Base-by-base conservation (phyloP, 2,113 vertebrate species). In the Gavia stellata region DNA sequence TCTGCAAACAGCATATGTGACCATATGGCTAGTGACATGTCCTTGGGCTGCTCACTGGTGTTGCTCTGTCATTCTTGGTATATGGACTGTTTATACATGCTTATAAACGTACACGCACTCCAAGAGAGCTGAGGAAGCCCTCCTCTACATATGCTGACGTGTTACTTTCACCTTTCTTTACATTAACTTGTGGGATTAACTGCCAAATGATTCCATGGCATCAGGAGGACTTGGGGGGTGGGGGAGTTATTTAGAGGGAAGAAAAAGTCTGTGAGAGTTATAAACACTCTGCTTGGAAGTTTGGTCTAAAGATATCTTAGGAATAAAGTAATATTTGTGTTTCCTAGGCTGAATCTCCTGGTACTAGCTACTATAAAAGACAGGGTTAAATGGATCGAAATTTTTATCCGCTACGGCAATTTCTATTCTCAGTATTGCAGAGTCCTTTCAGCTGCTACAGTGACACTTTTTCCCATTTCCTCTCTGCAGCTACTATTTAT, bases 21-120 rank as follows among this genome's bases (percentile, higher is more conserved):
- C 19, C 10, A 12, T 58, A 26, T 15, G 11, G 12, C 25, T 63
- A 24, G 9, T 44, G 52, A 12, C 16, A 12, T 17, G 25, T 50
- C 58, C 45, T 53, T n/a, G 9, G 71, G 40, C 40, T 78, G 49
- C 45, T 77, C 34, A 8, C 10, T 29, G 52, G 10, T 28, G 3
- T 20, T 63, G 28, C 13, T 86, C 16, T 87, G 21, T 38, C 47
- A 29, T 44, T 92, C 38, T 36, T 74, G 23, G 7, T 34, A 29
- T 34, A 13, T 4, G 9, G 25, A n/a, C 17, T 18, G 15, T 59
- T 82, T 31, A 8, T 45, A 21, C 5, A 7, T 33, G 9, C 26
- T 62, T 58, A n/a, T 33, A 47, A 53, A 73, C 0, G 6, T 36
- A 49, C 1, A 1, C 34, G 16, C 5, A 14, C 4, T 55, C 14